Conservation (phyloP, 2,888 invertebrate species). For the Parapristionchus giblindavisi region DNA sequence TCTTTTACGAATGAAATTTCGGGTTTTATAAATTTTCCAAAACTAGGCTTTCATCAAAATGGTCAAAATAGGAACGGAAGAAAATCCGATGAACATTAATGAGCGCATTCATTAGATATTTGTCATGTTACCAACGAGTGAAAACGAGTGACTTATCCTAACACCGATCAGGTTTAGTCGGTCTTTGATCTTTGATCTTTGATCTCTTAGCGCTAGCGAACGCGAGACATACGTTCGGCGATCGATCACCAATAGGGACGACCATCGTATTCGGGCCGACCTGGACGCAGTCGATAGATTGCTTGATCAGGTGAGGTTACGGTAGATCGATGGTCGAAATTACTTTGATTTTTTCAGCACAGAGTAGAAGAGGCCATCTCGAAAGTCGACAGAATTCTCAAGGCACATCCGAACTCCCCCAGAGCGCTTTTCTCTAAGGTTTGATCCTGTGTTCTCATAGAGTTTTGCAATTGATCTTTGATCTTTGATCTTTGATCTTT, state of each 20-base stretch:
- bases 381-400: slow-evolving; percentile 3
- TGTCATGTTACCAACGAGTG: no score
- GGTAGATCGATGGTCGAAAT: not conserved
- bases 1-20: no score
- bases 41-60: no score
- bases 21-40: no score
- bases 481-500: no score
- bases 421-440: slow-evolving; percentile 36
- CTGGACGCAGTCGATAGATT: slow-evolving; percentile 36
- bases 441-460: no score
- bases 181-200: no score
- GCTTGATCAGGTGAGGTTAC: slow-evolving; percentile 28
- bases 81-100: no score
- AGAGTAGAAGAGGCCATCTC: slow-evolving; percentile 2
- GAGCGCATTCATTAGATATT: no score
- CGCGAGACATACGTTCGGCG: slow-evolving; percentile 32
- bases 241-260: slow-evolving; percentile 37
- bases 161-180: not conserved
- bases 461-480: no score
- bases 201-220: slow-evolving; percentile 26
- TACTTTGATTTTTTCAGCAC: slow-evolving; percentile 18
- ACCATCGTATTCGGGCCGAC: slow-evolving; percentile 27
- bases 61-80: no score
- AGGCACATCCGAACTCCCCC: slow-evolving; percentile 32
- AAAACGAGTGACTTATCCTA: not conserved